Percentiles rank a stretch among this genome's conserved stretches.
phyloP scores from a whole-genome alignment of 1,140 invertebrate genomes.

The Drosophila navojoa region DNA sequence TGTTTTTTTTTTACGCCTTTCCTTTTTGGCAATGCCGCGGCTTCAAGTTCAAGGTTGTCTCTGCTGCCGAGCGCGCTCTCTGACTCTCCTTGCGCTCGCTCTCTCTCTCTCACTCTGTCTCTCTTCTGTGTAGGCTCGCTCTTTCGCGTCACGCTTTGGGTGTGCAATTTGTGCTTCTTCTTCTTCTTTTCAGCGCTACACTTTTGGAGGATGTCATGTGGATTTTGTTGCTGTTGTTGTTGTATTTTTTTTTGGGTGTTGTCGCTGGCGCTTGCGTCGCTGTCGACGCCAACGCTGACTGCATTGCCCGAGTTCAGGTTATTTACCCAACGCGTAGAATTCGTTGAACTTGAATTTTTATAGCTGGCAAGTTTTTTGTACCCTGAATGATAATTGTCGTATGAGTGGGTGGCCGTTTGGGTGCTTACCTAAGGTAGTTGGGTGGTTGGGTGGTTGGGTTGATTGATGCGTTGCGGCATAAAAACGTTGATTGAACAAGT shows the following conservation, averaged over 20 bases:
- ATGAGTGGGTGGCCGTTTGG: slow-evolving; percentile 11
- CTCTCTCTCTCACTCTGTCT: not conserved
- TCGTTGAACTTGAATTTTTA: slow-evolving; percentile 79
- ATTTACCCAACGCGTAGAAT: slow-evolving; percentile 71
- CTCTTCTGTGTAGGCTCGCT: slow-evolving; percentile 24
- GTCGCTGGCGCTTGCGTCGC: slow-evolving; percentile 32
- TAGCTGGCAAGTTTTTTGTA: slow-evolving; percentile 50
- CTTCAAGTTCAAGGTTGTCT: slow-evolving; percentile 50
- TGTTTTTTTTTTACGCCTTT: slow-evolving; percentile 32
- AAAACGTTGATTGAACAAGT: slow-evolving; percentile 3
- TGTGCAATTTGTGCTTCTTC: slow-evolving; percentile 56
- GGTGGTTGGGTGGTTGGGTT: not conserved
- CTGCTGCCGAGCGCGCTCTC: slow-evolving; percentile 14
- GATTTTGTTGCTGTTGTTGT: slow-evolving; percentile 24
- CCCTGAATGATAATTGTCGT: slow-evolving; percentile 22
- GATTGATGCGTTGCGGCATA: slow-evolving; percentile 1
- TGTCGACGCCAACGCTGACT: slow-evolving; percentile 4
- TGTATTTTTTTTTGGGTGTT: slow-evolving; percentile 66
- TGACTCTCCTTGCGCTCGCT: slow-evolving; percentile 7
- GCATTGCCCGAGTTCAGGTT: slow-evolving; percentile 62
- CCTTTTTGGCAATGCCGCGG: slow-evolving; percentile 35
- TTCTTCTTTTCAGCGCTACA: not conserved
- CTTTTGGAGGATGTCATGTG: slow-evolving; percentile 60
- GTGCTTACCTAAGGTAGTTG: not conserved
- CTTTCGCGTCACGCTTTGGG: slow-evolving; percentile 52